Conservation (phyloP, 2,797 vertebrate species). For the Setipinna tenuifilis region DNA sequence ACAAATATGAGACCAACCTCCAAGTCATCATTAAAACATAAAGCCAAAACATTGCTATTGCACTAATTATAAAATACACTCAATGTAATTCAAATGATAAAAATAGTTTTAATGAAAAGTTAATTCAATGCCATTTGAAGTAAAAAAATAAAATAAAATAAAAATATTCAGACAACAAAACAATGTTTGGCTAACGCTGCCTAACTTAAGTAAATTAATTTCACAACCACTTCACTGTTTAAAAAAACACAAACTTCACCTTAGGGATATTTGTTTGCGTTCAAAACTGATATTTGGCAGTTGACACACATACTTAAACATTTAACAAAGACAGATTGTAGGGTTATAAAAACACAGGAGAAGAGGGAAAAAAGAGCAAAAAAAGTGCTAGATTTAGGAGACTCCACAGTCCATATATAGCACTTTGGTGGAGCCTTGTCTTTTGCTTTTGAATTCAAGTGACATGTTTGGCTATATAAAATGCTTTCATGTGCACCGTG, state of each 20-base stretch:
- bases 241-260: neutral
- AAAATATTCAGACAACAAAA: neutral
- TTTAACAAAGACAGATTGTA: neutral
- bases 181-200: neutral
- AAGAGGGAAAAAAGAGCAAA: neutral
- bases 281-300: neutral
- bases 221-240: neutral
- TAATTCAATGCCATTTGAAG: constrained; percentile 10
- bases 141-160: constrained; percentile 11
- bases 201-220: too few species aligned
- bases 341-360: neutral
- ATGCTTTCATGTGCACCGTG: neutral
- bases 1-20: neutral
- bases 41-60: neutral
- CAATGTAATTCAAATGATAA: neutral
- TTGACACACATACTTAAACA: neutral
- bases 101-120: neutral
- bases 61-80: neutral
- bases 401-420: neutral
- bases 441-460: neutral
- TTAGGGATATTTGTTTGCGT: neutral
- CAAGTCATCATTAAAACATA: neutral
- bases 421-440: neutral
- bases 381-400: neutral
- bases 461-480: neutral